A percentile compares a stretch with the other conserved stretches of the same genome.
Evolutionary conservation across 2,113 vertebrate species (phyloP).

Genomic region (Chaetops frenatus): DNA sequence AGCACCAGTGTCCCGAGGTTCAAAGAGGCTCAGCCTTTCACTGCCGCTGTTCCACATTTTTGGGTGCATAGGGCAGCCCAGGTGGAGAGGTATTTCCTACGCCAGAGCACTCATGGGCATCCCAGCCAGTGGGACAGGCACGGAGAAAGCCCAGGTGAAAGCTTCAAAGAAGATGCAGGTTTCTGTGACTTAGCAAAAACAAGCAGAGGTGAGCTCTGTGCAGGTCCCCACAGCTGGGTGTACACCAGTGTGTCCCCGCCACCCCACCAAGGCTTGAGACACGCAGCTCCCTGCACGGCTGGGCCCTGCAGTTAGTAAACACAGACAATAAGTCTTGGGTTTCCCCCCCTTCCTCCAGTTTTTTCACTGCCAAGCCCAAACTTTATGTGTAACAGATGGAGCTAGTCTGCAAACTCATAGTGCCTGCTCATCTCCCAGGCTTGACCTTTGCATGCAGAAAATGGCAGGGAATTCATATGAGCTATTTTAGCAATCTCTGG

Average conservation of each 20-base stretch:
- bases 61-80: not conserved
- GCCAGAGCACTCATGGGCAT: not conserved
- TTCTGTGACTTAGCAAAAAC: not conserved
- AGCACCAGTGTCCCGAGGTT: not conserved
- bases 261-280: not conserved
- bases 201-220: not conserved
- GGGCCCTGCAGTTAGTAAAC: not conserved
- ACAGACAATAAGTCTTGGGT: not conserved
- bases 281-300: not conserved
- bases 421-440: slow-evolving; percentile 17
- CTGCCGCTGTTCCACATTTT: not conserved
- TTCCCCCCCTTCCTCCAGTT: not conserved
- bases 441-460: slow-evolving; percentile 17
- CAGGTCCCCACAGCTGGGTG: not conserved
- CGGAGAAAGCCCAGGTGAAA: not conserved
- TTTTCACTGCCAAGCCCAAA: slow-evolving; percentile 27
- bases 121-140: too few species aligned
- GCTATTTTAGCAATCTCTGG: slow-evolving; percentile 4
- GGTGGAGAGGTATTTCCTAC: not conserved
- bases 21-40: not conserved
- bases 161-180: not conserved
- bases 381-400: slow-evolving; percentile 42
- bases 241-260: not conserved
- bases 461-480: not conserved
- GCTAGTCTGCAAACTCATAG: not conserved